Percentiles rank a stretch among this genome's conserved stretches.
Evolutionary conservation across 2,113 vertebrate species (phyloP).

Genomic region (Otis tarda): DNA sequence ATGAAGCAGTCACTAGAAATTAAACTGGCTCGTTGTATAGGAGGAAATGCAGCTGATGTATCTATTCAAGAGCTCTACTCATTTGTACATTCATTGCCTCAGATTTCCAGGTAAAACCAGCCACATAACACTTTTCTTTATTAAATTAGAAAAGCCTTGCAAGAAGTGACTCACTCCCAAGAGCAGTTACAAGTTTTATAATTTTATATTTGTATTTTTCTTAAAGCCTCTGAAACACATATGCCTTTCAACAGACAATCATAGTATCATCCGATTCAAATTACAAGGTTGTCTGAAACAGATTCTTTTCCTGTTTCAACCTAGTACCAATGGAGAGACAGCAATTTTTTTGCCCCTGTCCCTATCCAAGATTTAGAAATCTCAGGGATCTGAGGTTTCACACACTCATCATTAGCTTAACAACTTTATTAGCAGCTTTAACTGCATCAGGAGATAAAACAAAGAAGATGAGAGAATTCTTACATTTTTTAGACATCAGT

Average conservation of each 20-base stretch:
- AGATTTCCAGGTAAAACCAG: not conserved
- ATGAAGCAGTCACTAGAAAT: not conserved
- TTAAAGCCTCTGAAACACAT: not conserved
- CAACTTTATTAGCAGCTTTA: not conserved
- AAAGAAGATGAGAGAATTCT: not conserved
- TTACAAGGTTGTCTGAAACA: not conserved
- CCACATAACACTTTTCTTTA: not conserved
- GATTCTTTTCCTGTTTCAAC: not conserved
- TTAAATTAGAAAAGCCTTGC: not conserved
- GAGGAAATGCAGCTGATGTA: not conserved
- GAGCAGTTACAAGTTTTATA: not conserved
- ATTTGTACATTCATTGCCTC: not conserved
- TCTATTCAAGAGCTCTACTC: not conserved
- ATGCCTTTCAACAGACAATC: not conserved
- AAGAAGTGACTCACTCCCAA: not conserved
- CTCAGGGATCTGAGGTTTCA: not conserved
- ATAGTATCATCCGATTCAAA: not conserved
- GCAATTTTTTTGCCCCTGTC: not conserved
- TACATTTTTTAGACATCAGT: not conserved
- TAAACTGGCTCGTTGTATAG: not conserved
- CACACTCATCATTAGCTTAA: not conserved
- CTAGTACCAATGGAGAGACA: not conserved
- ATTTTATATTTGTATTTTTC: not conserved
- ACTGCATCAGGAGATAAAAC: not conserved
- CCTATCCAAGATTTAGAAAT: not conserved